These are phyloP conservation scores for Dunckerocampus dactyliophorus DNA, from an alignment of 2,113 vertebrate species.

Conservation along the genomic window DNA sequence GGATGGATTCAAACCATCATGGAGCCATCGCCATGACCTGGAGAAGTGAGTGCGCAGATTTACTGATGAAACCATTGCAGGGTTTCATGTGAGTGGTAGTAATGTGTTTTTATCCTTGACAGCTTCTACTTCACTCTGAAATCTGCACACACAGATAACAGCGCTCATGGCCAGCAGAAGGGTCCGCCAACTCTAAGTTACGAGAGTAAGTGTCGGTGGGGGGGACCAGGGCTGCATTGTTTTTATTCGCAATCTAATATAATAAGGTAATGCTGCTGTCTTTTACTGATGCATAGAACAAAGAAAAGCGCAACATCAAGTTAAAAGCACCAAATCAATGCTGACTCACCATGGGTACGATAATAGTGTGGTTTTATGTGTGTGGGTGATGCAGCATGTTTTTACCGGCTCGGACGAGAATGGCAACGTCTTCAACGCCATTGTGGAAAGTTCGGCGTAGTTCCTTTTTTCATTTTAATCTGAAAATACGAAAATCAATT, in stretches of 20 bases:
- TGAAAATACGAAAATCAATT: too few relatives aligned
- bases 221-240: conserved; percentile 3
- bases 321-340: too few relatives aligned
- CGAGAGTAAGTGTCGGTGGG: conserved; percentile 63
- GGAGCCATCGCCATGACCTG: conserved; percentile 72
- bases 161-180: conserved; percentile 62
- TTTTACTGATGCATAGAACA: too few relatives aligned
- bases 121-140: conserved; percentile 84
- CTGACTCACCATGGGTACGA: too few relatives aligned
- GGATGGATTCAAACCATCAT: conserved; percentile 81
- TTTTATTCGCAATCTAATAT: conserved; percentile 2
- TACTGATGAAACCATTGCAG: conserved; percentile 4
- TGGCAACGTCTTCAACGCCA: too few relatives aligned
- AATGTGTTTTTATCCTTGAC: conserved; percentile 28
- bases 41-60: conserved; percentile 79
- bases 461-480: too few relatives aligned
- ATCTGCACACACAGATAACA: conserved; percentile 73
- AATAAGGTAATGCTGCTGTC: too few relatives aligned
- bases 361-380: too few relatives aligned
- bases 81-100: neutral
- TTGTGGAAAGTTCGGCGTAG: too few relatives aligned
- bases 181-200: conserved; percentile 33
- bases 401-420: too few relatives aligned
- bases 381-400: too few relatives aligned
- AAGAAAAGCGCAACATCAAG: too few relatives aligned